These are phyloP conservation scores for Ormyrus nitidulus DNA, from an alignment of 2,888 invertebrate genomes.

Conservation along the genomic window DNA sequence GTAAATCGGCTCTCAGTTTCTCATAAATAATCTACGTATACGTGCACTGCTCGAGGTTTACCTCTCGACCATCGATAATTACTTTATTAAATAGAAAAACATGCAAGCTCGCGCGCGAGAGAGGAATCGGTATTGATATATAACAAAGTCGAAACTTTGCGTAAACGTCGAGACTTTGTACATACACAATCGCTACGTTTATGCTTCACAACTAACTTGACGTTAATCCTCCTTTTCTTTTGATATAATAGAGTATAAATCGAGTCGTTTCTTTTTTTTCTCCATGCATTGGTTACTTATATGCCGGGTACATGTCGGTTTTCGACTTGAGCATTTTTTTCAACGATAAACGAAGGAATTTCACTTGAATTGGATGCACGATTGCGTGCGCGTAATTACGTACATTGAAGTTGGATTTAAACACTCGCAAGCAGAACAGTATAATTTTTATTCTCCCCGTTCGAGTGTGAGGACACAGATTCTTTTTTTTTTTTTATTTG, in stretches of 20 bases:
- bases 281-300: neutral
- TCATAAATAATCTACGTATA: conserved; percentile 14
- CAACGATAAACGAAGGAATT: conserved; percentile 12
- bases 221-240: neutral
- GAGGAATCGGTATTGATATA: conserved; percentile 4
- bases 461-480: neutral
- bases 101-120: conserved; percentile 37
- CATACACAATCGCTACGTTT: conserved; percentile 23
- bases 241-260: neutral
- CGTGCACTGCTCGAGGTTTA: neutral
- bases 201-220: neutral
- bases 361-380: neutral
- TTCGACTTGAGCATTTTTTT: neutral
- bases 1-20: conserved; percentile 20
- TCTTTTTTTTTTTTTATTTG: neutral
- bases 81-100: conserved; percentile 42
- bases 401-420: conserved; percentile 9
- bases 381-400: conserved; percentile 19
- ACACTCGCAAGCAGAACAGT: conserved; percentile 17
- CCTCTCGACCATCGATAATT: too few relatives aligned
- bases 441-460: neutral
- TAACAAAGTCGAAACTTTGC: neutral
- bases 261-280: too few relatives aligned
- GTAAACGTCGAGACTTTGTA: conserved; percentile 33
- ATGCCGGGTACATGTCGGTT: neutral